These are phyloP conservation scores for Palythoa grandiflora DNA, from an alignment of 92 coral and sea anemone genomes.

Conservation along the genomic window DNA sequence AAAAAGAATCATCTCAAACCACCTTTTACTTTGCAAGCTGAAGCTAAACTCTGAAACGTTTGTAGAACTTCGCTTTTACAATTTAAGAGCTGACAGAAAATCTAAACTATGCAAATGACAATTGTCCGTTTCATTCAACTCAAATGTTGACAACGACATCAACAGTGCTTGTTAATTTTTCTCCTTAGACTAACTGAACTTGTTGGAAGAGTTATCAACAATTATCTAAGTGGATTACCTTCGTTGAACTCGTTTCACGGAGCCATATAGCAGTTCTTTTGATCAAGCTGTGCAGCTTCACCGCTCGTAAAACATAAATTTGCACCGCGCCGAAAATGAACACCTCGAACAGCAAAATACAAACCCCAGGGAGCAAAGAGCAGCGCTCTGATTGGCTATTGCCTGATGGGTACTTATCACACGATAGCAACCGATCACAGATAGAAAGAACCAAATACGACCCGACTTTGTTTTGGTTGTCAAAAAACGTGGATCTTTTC, in stretches of 20 bases:
- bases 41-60: not conserved
- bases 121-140: slow-evolving; percentile 38
- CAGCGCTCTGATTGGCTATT: slow-evolving; percentile 79
- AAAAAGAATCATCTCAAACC: not conserved
- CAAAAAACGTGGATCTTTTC: slow-evolving; percentile 43
- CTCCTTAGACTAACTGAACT: not conserved
- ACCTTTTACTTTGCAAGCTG: not conserved
- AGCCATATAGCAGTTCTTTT: slow-evolving; percentile 24
- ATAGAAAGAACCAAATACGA: slow-evolving; percentile 32
- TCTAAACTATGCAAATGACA: slow-evolving; percentile 24
- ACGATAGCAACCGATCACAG: slow-evolving; percentile 52
- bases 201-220: not conserved
- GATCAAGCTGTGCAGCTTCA: slow-evolving; percentile 60
- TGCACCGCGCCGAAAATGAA: slow-evolving; percentile 90
- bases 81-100: not conserved
- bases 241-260: slow-evolving; percentile 15
- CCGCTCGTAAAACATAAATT: slow-evolving; percentile 58
- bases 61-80: not conserved
- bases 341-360: slow-evolving; percentile 76
- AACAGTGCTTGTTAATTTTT: not conserved
- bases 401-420: slow-evolving; percentile 58
- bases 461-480: slow-evolving; percentile 45
- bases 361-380: slow-evolving; percentile 74
- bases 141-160: slow-evolving; percentile 31
- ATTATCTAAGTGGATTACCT: slow-evolving; percentile 42